Evolutionary conservation across 2,888 invertebrate genomes (phyloP), one percentile per base, ranked within the genome.

Genomic region (Xylota segnis): DNA sequence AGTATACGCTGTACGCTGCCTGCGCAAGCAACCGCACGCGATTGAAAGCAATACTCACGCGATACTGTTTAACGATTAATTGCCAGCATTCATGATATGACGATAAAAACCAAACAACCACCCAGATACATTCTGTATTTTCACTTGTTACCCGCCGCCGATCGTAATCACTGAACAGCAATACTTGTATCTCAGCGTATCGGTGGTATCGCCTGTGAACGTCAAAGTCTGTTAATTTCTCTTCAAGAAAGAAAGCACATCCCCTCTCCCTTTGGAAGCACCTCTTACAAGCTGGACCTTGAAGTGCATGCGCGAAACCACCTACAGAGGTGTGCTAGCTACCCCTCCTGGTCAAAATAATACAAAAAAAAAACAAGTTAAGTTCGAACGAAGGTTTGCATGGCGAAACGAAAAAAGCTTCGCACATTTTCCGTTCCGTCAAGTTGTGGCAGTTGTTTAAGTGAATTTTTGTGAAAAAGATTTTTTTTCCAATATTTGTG

Each of bases 241-340:
- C 81, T 54, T 66, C 54, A n/a, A 54, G 61, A 54, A 78, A 23
- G 23, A 23, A 23, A 23, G 23, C 3, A 23, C n/a, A n/a, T n/a
- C n/a, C 23, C 23, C 23, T 2, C 23, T 23, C 23, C 23, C 23
- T 3, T 23, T n/a, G n/a, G n/a, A n/a, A 70, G n/a, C 40, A 18
- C 23, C 23, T 23, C 23, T 23, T 23, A 70, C 75, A 81, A 81
- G 81, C 84, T 75, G 58, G 10, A 58, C 52, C 18, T 10, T 40
- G 56, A 47, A 27, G 84, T 79, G 74, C 84, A 84, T 84, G 84
- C 84, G 84, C 84, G 70, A 40, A 56, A 43, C 68, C 54, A 72
- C 63, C 61, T 61, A 43, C 37, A 32, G n/a, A 10, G 45, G 32
- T 16, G 37, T 12, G 16, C 58, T 6, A 34, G 56, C 59, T 12